Evolutionary conservation across 1,140 invertebrate species (phyloP), one percentile per base, ranked within the genome.

Genomic region (Brachionus asplanchnoidis): DNA sequence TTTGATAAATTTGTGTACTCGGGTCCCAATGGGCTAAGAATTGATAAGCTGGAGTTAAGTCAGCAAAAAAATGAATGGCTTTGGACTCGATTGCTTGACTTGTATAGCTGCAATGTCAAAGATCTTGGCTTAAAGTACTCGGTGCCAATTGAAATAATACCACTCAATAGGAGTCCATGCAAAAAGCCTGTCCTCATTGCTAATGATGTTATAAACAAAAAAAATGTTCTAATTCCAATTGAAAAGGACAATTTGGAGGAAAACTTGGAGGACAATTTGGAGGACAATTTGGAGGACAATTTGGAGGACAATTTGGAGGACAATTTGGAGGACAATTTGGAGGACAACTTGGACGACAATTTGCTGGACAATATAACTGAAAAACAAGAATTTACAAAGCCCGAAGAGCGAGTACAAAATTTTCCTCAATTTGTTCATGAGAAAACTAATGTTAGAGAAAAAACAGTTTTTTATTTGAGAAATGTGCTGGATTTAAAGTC

Each of bases 81-180:
- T 12, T 68, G 65, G 65, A 68, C 20, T 68, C 11, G 65, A 12
- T 68, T 68, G 65, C 65, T 68, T 12, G 65, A 68, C 28, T 68
- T 68, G 65, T 0, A 68, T 14, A 68, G 65, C 65, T 12, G 65
- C 65, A 68, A 0, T 36, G 60, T 4, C 56, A 68, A 26, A 32
- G 28, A 68, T 28, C 0, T 68, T 68, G 65, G 65, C 65, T 68
- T 68, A 68, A 68, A 68, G 65, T 12, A 68, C 26, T 68, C 12
- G 65, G 65, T 68, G 28, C 65, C 65, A 68, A 68, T 68, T 68
- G 65, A 68, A 68, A 68, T 68, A 68, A 36, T 68, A 68, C 65
- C 65, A 68, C 20, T 68, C 11, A 68, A 28, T 36, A 68, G 28
- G n/a, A 68, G 65, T 68, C 14, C 65, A 12, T 23, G 28, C 12